Percentiles rank a stretch among this genome's conserved stretches.
phyloP scores from a whole-genome alignment of 2,888 invertebrate species.

The Sarcophaga caerulescens region DNA sequence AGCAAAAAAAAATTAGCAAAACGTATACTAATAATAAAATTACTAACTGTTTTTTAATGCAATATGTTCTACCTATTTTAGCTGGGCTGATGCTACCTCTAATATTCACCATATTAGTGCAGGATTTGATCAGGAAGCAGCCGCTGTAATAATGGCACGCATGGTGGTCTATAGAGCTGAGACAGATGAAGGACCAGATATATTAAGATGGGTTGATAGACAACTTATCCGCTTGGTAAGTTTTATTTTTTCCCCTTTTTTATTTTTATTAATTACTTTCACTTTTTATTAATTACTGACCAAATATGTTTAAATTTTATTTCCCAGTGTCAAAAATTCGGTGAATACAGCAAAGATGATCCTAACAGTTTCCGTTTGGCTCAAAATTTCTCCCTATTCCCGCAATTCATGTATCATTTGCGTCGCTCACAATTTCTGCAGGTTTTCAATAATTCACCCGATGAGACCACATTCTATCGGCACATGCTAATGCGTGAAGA shows the following conservation, averaged over 20 bases:
- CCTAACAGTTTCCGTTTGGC: slow-evolving; percentile 97
- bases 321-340: slow-evolving; percentile 98
- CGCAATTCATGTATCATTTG: slow-evolving; percentile 99
- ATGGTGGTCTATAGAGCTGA: slow-evolving; percentile 98
- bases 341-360: slow-evolving; percentile 98
- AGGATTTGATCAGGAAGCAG: slow-evolving; percentile 99
- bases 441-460: slow-evolving; percentile 99
- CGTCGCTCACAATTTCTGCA: slow-evolving; percentile 99
- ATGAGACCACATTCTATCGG: slow-evolving; percentile 99
- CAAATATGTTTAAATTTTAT: neutral
- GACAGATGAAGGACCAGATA: slow-evolving; percentile 97
- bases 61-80: slow-evolving; percentile 75
- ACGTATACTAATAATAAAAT: too few relatives aligned
- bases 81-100: slow-evolving; percentile 97
- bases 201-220: slow-evolving; percentile 98
- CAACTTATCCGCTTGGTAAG: slow-evolving; percentile 97
- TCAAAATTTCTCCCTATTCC: slow-evolving; percentile 98
- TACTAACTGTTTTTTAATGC: too few relatives aligned
- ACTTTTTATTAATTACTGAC: slow-evolving; percentile 6
- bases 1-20: too few relatives aligned
- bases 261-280: slow-evolving; percentile 15
- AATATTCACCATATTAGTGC: slow-evolving; percentile 95
- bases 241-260: neutral
- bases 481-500: slow-evolving; percentile 99
- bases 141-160: slow-evolving; percentile 98